A percentile compares a stretch with the other conserved stretches of the same genome.
phyloP scores from a whole-genome alignment of 2,113 vertebrate species.

The Aix galericulata region DNA sequence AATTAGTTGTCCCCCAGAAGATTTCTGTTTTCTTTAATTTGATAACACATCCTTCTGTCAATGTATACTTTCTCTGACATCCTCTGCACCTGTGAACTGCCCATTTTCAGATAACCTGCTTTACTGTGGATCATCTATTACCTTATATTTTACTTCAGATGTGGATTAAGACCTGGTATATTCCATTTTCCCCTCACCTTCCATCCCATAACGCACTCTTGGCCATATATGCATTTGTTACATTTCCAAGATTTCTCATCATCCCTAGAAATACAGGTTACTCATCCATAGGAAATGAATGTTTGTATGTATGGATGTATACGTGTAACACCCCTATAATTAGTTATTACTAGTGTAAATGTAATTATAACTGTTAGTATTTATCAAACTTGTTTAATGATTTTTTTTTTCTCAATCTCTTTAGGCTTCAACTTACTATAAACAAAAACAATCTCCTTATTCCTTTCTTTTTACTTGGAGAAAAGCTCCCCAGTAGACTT shows the following conservation, averaged over 20 bases:
- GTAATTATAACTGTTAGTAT: not conserved
- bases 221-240: not conserved
- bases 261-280: not conserved
- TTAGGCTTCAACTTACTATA: not conserved
- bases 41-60: not conserved
- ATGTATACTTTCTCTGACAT: not conserved
- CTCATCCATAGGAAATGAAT: not conserved
- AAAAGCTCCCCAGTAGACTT: not conserved
- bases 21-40: conserved; percentile 20
- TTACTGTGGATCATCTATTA: not conserved
- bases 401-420: not conserved
- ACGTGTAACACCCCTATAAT: not conserved
- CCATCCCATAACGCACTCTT: not conserved
- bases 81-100: not conserved
- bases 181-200: not conserved
- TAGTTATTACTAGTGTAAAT: not conserved
- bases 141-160: not conserved
- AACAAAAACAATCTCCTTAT: not conserved
- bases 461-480: not conserved
- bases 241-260: not conserved
- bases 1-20: conserved; percentile 3
- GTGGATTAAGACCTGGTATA: not conserved
- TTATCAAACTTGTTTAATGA: not conserved
- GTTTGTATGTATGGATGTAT: not conserved
- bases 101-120: not conserved